phyloP scores from a whole-genome alignment of 2,888 invertebrate species.

The Carcina quercana region DNA sequence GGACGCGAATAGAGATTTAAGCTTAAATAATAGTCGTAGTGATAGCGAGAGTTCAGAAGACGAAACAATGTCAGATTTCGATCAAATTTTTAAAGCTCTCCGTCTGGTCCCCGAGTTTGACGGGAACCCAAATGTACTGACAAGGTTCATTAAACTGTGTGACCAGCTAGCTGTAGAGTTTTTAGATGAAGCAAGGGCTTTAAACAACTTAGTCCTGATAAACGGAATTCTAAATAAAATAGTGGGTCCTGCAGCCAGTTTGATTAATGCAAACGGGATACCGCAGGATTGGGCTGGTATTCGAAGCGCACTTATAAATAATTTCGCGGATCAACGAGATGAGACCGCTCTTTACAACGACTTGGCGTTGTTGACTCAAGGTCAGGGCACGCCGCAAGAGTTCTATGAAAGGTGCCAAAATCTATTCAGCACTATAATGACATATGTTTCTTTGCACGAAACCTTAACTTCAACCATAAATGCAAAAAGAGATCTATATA shows the following conservation, averaged over 20 bases:
- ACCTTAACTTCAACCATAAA: neutral
- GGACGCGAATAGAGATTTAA: too few relatives aligned
- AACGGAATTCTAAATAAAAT: neutral
- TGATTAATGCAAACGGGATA: neutral
- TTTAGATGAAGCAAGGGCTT: too few relatives aligned
- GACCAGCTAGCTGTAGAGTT: too few relatives aligned
- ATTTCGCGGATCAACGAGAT: neutral
- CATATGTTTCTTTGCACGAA: conserved; percentile 1
- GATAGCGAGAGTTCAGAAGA: too few relatives aligned
- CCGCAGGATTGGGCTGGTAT: neutral
- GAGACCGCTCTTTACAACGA: neutral
- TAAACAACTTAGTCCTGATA: too few relatives aligned
- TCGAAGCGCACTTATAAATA: neutral
- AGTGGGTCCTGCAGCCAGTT: neutral
- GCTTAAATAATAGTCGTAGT: too few relatives aligned
- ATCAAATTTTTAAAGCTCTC: too few relatives aligned
- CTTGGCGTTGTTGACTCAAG: neutral
- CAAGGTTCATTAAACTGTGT: too few relatives aligned
- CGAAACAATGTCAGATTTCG: too few relatives aligned
- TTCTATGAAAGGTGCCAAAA: neutral
- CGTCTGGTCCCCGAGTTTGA: too few relatives aligned
- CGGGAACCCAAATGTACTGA: too few relatives aligned
- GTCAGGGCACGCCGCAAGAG: neutral
- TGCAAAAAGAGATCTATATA: neutral
- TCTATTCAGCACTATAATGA: conserved; percentile 1